A percentile compares a stretch with the other conserved stretches of the same genome.
phyloP scores from a whole-genome alignment of 2,113 vertebrate species.

The Chelonoidis abingdonii region DNA sequence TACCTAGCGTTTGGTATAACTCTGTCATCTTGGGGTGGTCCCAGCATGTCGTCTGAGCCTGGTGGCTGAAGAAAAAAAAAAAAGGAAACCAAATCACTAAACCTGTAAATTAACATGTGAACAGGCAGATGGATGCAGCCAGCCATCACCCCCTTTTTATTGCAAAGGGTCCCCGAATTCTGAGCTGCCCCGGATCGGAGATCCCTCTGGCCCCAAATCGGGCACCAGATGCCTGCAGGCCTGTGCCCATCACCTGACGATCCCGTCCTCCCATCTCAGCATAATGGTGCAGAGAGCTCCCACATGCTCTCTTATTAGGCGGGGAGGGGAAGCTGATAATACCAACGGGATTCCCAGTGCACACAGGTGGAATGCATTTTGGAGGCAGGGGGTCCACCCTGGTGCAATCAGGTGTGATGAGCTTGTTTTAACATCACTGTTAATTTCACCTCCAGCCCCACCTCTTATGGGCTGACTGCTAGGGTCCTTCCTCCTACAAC shows the following conservation, averaged over 20 bases:
- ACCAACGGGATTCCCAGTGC: neutral
- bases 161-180: neutral
- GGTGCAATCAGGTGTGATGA: neutral
- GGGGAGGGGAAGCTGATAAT: neutral
- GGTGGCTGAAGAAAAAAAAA: conserved; percentile 84
- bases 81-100: neutral
- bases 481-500: neutral
- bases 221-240: neutral
- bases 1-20: conserved; percentile 95
- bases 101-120: neutral
- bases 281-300: neutral
- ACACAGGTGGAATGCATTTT: neutral
- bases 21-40: conserved; percentile 99
- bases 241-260: neutral
- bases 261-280: neutral
- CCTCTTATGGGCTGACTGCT: neutral
- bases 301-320: neutral
- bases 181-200: neutral
- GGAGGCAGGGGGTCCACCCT: neutral
- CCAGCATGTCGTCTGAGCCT: conserved; percentile 99
- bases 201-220: neutral
- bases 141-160: neutral
- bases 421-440: neutral
- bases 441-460: neutral
- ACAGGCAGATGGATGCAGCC: neutral